Evolutionary conservation across 1,140 invertebrate genomes (phyloP).

Genomic region (Pseudomyrmex flavicornis): DNA sequence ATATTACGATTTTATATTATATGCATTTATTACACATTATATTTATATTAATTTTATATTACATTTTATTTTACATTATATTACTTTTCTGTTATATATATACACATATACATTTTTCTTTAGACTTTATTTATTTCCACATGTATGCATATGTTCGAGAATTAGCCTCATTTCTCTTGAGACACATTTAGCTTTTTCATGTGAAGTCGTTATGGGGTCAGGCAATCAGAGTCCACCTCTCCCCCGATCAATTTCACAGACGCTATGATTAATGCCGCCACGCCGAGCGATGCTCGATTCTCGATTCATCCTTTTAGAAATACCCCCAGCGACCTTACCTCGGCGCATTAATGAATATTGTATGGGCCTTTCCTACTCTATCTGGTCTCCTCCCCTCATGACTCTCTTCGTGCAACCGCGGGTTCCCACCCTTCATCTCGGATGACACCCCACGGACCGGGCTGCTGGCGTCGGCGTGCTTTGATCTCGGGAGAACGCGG

Average conservation of each 20-base stretch:
- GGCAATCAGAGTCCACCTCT: not conserved
- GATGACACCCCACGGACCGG: constrained; percentile 80
- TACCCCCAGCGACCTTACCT: constrained; percentile 77
- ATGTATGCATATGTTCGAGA: not conserved
- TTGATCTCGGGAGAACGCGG: constrained; percentile 77
- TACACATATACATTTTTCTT: not conserved
- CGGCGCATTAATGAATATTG: constrained; percentile 78
- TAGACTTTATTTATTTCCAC: not conserved
- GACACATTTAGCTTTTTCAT: constrained; percentile 31
- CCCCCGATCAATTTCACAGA: constrained; percentile 23
- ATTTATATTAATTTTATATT: too few species aligned
- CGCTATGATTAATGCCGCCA: constrained; percentile 50
- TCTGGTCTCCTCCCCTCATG: constrained; percentile 44
- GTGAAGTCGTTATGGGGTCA: constrained; percentile 32
- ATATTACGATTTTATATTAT: not conserved
- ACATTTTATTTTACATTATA: too few species aligned
- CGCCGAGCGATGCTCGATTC: constrained; percentile 29
- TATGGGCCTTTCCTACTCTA: constrained; percentile 67
- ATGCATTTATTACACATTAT: not conserved
- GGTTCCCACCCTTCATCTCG: constrained; percentile 72
- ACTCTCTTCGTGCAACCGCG: constrained; percentile 19
- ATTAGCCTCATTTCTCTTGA: constrained; percentile 31
- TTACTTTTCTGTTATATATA: too few species aligned
- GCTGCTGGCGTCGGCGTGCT: constrained; percentile 77
- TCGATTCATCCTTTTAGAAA: constrained; percentile 57